These are phyloP conservation scores for Dryas iulia DNA, from an alignment of 1,140 invertebrate genomes.

Conservation along the genomic window DNA sequence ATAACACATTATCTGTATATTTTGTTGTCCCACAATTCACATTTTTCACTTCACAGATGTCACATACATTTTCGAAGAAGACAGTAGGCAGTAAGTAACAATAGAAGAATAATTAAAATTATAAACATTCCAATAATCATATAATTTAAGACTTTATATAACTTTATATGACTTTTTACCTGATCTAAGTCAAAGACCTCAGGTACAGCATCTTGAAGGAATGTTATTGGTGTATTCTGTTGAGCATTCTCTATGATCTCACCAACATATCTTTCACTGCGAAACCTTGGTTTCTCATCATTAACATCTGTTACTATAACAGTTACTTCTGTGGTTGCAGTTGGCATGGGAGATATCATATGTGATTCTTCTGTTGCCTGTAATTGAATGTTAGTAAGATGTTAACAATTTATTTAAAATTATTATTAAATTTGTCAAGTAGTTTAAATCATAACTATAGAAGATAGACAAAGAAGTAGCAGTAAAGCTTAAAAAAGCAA, in stretches of 20 bases:
- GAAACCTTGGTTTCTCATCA: conserved; percentile 94
- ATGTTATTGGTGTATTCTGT: conserved; percentile 93
- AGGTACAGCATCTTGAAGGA: conserved; percentile 89
- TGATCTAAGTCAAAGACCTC: conserved; percentile 96
- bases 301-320: conserved; percentile 97
- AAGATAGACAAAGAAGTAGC: too few relatives aligned
- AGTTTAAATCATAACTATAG: too few relatives aligned
- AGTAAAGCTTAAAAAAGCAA: too few relatives aligned
- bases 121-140: too few relatives aligned
- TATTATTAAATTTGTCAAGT: background rate
- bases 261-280: conserved; percentile 88
- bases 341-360: conserved; percentile 84
- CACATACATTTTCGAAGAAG: too few relatives aligned
- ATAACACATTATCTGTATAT: too few relatives aligned
- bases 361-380: conserved; percentile 86
- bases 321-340: conserved; percentile 93
- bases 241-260: conserved; percentile 96
- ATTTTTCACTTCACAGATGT: too few relatives aligned
- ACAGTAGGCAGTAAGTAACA: too few relatives aligned
- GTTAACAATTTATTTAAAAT: background rate
- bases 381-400: conserved; percentile 16
- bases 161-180: too few relatives aligned
- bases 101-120: too few relatives aligned
- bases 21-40: too few relatives aligned
- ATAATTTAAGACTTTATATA: too few relatives aligned